Evolutionary conservation across 2,888 invertebrate species (phyloP).

Genomic region (Sussaba pulchella): DNA sequence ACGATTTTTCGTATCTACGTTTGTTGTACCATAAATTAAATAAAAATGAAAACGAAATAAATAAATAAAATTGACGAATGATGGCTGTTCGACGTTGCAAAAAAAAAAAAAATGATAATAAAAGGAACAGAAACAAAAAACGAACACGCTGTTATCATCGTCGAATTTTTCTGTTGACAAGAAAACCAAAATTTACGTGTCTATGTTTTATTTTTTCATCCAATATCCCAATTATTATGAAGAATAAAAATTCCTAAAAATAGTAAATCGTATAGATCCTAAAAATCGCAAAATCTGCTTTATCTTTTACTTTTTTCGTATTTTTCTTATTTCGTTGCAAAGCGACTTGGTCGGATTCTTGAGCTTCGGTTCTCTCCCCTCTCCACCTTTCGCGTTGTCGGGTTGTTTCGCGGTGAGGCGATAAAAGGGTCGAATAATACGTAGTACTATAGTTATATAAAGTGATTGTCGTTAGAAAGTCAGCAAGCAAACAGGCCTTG

Average conservation of each 20-base stretch:
- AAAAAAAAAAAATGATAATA: too few relatives aligned
- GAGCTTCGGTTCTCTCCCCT: not conserved
- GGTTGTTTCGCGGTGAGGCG: conserved; percentile 58
- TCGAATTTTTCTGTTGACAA: conserved; percentile 41
- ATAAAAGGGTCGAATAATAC: conserved; percentile 77
- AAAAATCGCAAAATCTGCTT: too few relatives aligned
- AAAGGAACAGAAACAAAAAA: too few relatives aligned
- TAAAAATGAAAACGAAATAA: conserved; percentile 52
- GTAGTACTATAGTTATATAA: conserved; percentile 63
- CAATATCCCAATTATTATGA: not conserved
- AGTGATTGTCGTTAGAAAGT: conserved; percentile 81
- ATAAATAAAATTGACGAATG: conserved; percentile 59
- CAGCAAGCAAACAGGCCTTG: conserved; percentile 73
- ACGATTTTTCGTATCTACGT: conserved; percentile 78
- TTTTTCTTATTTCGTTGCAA: not conserved
- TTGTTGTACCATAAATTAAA: conserved; percentile 80
- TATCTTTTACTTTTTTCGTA: not conserved
- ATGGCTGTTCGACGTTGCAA: conserved; percentile 48
- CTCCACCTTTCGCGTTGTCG: too few relatives aligned
- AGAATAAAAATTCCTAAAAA: too few relatives aligned
- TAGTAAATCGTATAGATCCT: too few relatives aligned
- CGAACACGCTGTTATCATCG: conserved; percentile 29
- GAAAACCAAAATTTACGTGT: conserved; percentile 15
- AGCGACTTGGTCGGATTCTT: conserved; percentile 38
- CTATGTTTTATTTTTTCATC: not conserved